Conservation (phyloP, 64 coral and sea anemone species). For the Trachythela sp. region DNA sequence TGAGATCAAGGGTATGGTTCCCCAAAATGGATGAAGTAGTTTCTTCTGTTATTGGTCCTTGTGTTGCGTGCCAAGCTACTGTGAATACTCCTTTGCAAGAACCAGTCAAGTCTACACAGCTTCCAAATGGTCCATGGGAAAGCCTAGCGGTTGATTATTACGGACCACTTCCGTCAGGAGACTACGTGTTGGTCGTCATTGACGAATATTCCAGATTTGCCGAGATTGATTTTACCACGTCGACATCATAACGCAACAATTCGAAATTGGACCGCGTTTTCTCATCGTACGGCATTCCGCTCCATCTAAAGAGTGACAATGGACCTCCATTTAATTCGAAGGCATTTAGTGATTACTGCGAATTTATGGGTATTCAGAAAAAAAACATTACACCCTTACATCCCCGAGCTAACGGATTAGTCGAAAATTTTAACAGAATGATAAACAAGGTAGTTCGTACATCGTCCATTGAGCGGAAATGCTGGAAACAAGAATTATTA, state of each 20-base stretch:
- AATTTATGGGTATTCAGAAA: background rate
- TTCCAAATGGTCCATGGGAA: background rate
- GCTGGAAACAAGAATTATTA: background rate
- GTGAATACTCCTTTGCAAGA: background rate
- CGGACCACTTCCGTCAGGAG: background rate
- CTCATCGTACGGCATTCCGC: background rate
- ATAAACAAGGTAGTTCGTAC: background rate
- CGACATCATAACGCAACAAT: background rate
- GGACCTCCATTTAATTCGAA: background rate
- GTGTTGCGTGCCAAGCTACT: background rate
- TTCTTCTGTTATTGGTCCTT: background rate
- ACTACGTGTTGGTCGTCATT: background rate
- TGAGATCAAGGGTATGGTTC: background rate
- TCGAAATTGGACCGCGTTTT: slow-evolving; percentile 2
- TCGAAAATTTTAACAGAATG: slow-evolving; percentile 18
- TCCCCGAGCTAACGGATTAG: background rate
- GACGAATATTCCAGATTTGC: slow-evolving; percentile 11
- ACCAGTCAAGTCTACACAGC: background rate
- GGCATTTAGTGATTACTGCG: background rate
- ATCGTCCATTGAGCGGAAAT: slow-evolving; percentile 4
- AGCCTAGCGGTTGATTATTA: background rate
- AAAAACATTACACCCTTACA: background rate
- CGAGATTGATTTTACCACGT: background rate
- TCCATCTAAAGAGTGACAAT: background rate
- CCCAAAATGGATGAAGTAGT: slow-evolving; percentile 2